A percentile compares a stretch with the other conserved stretches of the same genome.
These are phyloP conservation scores for Anguilla anguilla DNA, from an alignment of 2,797 vertebrate species.

Conservation along the genomic window DNA sequence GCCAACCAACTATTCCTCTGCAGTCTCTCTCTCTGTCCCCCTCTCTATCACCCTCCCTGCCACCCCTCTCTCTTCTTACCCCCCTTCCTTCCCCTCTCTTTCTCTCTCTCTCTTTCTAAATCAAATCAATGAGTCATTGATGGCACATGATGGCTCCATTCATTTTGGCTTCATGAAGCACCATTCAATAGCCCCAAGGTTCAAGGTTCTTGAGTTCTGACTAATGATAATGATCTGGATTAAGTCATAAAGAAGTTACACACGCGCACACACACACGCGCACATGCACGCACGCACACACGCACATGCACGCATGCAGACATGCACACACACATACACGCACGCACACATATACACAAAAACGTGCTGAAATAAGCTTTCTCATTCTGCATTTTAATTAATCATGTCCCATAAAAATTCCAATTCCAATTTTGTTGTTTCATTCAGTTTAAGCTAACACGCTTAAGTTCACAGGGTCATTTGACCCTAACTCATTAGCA, in stretches of 20 bases:
- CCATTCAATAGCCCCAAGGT: background rate
- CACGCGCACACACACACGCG: background rate
- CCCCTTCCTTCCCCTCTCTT: background rate
- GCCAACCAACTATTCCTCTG: too few species aligned
- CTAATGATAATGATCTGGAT: background rate
- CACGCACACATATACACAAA: background rate
- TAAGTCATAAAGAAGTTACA: constrained; percentile 1
- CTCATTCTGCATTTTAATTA: constrained; percentile 34
- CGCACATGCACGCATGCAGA: too few species aligned
- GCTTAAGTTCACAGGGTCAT: background rate
- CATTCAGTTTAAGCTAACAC: background rate
- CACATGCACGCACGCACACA: background rate
- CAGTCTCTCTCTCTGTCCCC: background rate
- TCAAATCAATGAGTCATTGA: constrained; percentile 4
- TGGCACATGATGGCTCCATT: background rate
- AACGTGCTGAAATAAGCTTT: background rate
- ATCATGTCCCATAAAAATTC: constrained; percentile 51
- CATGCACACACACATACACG: background rate
- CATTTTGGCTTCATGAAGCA: background rate
- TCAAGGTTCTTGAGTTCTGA: background rate
- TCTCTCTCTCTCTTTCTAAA: background rate
- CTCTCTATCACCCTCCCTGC: background rate
- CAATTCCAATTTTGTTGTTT: background rate
- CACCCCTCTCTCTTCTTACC: background rate
- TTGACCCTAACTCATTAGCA: background rate